These are phyloP conservation scores for Turnix velox DNA, from an alignment of 2,113 vertebrate species.

Conservation along the genomic window DNA sequence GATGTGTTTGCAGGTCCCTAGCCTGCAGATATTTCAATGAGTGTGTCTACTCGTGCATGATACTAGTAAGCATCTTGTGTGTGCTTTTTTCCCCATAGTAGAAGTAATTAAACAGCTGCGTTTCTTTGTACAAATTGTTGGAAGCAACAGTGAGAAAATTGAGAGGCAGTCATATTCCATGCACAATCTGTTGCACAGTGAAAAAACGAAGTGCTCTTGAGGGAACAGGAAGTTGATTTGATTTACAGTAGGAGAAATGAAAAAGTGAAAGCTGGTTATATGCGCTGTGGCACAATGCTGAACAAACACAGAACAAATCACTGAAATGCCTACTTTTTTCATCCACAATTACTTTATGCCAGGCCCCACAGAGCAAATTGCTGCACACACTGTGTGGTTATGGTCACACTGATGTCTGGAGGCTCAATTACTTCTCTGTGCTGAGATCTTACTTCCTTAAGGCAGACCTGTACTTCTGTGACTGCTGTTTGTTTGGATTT, in stretches of 20 bases:
- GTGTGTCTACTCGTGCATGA: fast-evolving
- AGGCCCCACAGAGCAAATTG: neutral
- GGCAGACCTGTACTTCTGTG: neutral
- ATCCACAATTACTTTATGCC: neutral
- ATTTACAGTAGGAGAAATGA: neutral
- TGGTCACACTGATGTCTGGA: neutral
- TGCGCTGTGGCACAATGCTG: neutral
- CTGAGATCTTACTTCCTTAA: neutral
- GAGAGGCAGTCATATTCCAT: neutral
- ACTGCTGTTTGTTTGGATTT: neutral
- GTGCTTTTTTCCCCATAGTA: neutral
- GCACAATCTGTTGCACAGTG: neutral
- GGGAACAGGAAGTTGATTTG: neutral
- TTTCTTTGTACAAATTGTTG: neutral
- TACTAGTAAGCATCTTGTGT: neutral
- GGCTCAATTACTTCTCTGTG: neutral
- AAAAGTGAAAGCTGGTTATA: neutral
- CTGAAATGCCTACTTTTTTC: neutral
- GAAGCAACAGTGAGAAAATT: neutral
- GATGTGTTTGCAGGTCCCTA: neutral
- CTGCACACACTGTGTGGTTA: neutral
- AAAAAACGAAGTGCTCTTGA: neutral
- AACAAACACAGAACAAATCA: neutral
- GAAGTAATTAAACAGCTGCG: neutral
- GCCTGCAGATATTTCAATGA: neutral